Base-by-base conservation (phyloP, 2,888 invertebrate genomes). In the Sinodicranocentrus sp. region DNA sequence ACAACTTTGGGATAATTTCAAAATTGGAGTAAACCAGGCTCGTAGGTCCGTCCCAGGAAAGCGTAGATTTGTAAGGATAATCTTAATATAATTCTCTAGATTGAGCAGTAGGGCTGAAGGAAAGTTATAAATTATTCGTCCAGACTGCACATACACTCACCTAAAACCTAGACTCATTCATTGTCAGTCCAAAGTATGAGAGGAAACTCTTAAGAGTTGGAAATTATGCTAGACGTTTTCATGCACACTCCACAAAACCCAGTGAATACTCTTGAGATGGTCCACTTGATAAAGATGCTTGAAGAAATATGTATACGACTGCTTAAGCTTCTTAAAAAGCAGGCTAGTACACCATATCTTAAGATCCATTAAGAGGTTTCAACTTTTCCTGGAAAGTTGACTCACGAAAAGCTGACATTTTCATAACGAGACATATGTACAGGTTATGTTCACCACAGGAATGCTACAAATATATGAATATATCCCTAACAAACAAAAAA, bases 321-420 rank as follows among this genome's bases (percentile, higher is more conserved):
- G 2, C 48, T 48, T n/a, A 48, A 10, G 48, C 48, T 10, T 48
- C 15, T 48, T n/a, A n/a, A 6, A 48, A 33, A 3, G 33, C 33
- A 33, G 33, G 5, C 10, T 10, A 3, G 10, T 33, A 3, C 33
- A 25, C 23, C 26, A 63, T 2, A 26, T 63, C 76, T 21, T 39
- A 33, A 65, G 26, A 39, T 76, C 65, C 76, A 76, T 76, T 65
- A 54, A 67, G 67, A 76, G 54, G 39, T 76, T 76, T 8, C 54
- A 76, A 67, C 33, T 76, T 33, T 26, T 44, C 21, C 25, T 15
- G 10, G 6, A 15, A 65, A 76, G 54, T 65, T 65, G 26, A 63
- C 48, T 63, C 67, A 67, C 54, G 52, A 65, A n/a, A 76, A 54
- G 52, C 39, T 67, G 67, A 65, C 65, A 65, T 76, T 76, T 76